Percentiles rank a stretch among this genome's conserved stretches.
Evolutionary conservation across 1,140 invertebrate genomes (phyloP).

Genomic region (Drosophila watanabei): DNA sequence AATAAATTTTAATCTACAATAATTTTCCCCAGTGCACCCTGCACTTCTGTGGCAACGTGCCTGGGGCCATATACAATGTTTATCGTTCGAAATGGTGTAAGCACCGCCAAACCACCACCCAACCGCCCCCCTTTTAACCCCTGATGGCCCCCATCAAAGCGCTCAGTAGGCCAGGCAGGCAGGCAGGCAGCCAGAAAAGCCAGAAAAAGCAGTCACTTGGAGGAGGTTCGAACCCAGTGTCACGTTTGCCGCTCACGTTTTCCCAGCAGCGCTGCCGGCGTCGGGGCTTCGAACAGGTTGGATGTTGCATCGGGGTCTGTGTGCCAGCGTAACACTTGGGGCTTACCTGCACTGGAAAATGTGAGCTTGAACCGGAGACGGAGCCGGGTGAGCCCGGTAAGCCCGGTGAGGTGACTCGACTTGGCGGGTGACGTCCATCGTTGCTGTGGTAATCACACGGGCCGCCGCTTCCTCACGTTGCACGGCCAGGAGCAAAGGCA

Average conservation of each 20-base stretch:
- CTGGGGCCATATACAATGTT: constrained; percentile 50
- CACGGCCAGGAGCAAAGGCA: constrained; percentile 31
- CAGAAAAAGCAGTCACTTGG: constrained; percentile 37
- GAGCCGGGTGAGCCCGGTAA: neutral
- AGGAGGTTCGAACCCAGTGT: constrained; percentile 66
- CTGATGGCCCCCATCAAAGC: constrained; percentile 31
- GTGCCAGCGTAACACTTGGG: constrained; percentile 57
- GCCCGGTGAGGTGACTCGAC: constrained; percentile 8
- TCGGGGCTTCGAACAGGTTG: constrained; percentile 60
- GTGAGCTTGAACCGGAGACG: constrained; percentile 2
- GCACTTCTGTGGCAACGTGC: constrained; percentile 49
- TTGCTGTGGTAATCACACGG: constrained; percentile 62
- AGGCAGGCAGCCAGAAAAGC: constrained; percentile 24
- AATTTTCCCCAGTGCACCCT: neutral
- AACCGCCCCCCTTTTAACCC: constrained; percentile 3
- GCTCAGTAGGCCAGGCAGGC: constrained; percentile 72
- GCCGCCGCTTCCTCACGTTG: constrained; percentile 69
- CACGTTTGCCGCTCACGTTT: constrained; percentile 80
- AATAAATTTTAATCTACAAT: fast-evolving
- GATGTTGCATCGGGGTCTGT: constrained; percentile 58
- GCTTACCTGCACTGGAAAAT: constrained; percentile 8
- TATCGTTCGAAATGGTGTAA: constrained; percentile 54
- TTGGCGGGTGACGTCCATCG: constrained; percentile 38
- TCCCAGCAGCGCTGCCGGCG: constrained; percentile 55
- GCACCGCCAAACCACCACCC: constrained; percentile 7